Evolutionary conservation across 2,113 vertebrate species (phyloP), one percentile per base, ranked within the genome.

Genomic region (Pseudorasbora parva): DNA sequence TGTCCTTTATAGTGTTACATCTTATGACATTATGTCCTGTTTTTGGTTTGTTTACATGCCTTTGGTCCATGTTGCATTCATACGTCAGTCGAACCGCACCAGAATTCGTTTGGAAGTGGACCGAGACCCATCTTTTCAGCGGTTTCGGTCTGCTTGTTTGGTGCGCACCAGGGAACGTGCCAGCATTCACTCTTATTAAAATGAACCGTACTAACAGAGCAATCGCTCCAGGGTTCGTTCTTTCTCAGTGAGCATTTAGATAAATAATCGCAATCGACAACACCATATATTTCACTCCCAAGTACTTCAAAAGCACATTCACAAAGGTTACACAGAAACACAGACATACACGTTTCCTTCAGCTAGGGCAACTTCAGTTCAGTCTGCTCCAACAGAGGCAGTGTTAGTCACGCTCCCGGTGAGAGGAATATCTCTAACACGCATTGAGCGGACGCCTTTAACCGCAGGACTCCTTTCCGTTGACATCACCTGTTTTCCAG

Each of bases 401-500:
- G 37, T 6, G 54, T 83, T 82, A 71, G 79, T 82, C 72, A 60
- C 54, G 71, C 54, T 23, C 45, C 7, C 8, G 17, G 71, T 47
- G 57, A 82, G 56, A 64, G 82, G 59, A 83, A 47, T 64, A 74
- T 49, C 72, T 83, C 43, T 23, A 86, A 80, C 68, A 87, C 80
- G 78, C 91, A 75, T 82, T 90, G 68, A 83, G 71, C 86, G 69
- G 71, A 82, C 85, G 89, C 72, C 77, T 87, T 82, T 86, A 88
- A 89, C 86, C 78, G 81, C 87, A 90, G 83, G 72, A 90, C 88
- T 86, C 82, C 78, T 79, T 82, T 76, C 84, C 3, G 23, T 76
- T 87, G 83, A 89, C 90, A 90, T 85, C 62, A 85, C 71, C 81
- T 83, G 82, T 88, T 85, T 85, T 84, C 80, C 59, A 77, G 85